Evolutionary conservation across 2,888 invertebrate species (phyloP).

Genomic region (Litoditis marina): DNA sequence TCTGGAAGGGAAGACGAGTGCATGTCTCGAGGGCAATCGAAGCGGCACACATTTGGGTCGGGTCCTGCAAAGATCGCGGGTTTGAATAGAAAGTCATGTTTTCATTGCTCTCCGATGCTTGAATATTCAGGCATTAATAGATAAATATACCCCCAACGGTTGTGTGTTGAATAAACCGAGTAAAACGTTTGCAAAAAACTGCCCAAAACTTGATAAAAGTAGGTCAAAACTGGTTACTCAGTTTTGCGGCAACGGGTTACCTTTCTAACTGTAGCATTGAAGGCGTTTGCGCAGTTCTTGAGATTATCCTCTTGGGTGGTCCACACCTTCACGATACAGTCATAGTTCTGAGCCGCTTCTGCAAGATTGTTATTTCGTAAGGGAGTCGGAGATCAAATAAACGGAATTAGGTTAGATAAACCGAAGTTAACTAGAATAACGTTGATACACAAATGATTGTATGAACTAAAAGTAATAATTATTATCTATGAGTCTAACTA

Average conservation of each 20-base stretch:
- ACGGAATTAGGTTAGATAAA: no score
- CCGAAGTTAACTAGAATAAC: no score
- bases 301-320: not conserved
- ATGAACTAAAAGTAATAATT: no score
- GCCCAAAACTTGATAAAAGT: no score
- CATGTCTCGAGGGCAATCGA: constrained; percentile 5
- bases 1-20: constrained; percentile 5
- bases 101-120: no score
- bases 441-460: no score
- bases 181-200: no score
- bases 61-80: constrained; percentile 4
- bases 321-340: constrained; percentile 13
- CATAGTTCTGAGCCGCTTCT: constrained; percentile 10
- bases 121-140: no score
- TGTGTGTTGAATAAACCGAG: no score
- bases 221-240: not conserved
- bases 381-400: not conserved
- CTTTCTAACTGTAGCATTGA: constrained; percentile 3
- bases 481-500: no score
- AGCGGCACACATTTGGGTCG: constrained; percentile 7
- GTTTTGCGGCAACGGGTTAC: not conserved
- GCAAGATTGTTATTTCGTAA: not conserved
- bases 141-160: no score
- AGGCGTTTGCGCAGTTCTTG: not conserved
- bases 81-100: no score